These are phyloP conservation scores for Xenopus tropicalis DNA, from an alignment of 2,113 vertebrate genomes.

Conservation along the genomic window DNA sequence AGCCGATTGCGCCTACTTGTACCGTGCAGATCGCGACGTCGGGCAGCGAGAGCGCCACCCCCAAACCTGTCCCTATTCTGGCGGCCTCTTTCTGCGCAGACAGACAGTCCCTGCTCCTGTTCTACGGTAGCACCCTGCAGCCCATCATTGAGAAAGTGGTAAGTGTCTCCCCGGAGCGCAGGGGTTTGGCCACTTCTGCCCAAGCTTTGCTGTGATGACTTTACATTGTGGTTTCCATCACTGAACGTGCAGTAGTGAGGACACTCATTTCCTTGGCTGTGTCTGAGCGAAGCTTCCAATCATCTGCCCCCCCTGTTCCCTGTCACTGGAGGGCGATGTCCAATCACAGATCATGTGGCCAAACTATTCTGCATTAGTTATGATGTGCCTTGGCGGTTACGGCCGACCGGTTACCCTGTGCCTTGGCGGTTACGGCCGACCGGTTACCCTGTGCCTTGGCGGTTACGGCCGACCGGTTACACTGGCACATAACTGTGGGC, in stretches of 20 bases:
- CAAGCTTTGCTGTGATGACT: neutral
- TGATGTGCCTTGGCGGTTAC: too few relatives aligned
- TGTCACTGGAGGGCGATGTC: too few relatives aligned
- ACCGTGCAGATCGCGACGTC: conserved; percentile 87
- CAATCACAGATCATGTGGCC: too few relatives aligned
- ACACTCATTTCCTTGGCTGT: neutral
- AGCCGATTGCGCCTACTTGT: conserved; percentile 83
- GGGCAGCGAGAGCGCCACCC: conserved; percentile 72
- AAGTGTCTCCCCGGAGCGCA: conserved; percentile 43
- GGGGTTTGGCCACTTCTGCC: too few relatives aligned
- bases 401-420: too few relatives aligned
- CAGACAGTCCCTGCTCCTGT: conserved; percentile 73
- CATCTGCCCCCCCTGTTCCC: too few relatives aligned
- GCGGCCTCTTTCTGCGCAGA: conserved; percentile 77
- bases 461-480: too few relatives aligned
- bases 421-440: too few relatives aligned
- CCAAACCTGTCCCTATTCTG: conserved; percentile 80
- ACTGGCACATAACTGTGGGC: too few relatives aligned
- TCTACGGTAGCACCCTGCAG: conserved; percentile 86
- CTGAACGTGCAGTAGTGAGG: neutral
- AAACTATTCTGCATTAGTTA: too few relatives aligned
- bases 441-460: too few relatives aligned
- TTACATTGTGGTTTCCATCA: conserved; percentile 1
- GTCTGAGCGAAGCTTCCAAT: neutral
- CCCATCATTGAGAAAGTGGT: conserved; percentile 89